Evolutionary conservation across 2,113 vertebrate species (phyloP).

Genomic region (Lamprologus ornatipinnis): DNA sequence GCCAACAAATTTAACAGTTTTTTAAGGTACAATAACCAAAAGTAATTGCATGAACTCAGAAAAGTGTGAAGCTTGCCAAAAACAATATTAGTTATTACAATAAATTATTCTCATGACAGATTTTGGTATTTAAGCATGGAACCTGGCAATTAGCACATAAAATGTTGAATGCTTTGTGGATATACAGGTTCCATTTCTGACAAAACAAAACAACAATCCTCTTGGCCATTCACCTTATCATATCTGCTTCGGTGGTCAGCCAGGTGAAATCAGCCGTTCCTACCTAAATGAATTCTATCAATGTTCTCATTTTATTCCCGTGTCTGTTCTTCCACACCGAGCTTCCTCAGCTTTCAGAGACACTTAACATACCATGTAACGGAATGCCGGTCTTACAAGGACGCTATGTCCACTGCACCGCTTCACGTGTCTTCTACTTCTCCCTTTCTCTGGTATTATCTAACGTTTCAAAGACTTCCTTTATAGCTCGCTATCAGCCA

Average conservation of each 20-base stretch:
- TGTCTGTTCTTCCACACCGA: not conserved
- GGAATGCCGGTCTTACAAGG: slow-evolving; percentile 23
- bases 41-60: not conserved
- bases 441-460: slow-evolving; percentile 62
- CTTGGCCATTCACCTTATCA: not conserved
- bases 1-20: not conserved
- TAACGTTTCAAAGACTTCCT: slow-evolving; percentile 73
- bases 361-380: slow-evolving; percentile 45
- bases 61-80: not conserved
- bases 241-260: not conserved
- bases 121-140: not conserved
- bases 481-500: slow-evolving; percentile 70
- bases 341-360: not conserved
- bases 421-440: slow-evolving; percentile 41
- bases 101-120: not conserved
- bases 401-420: slow-evolving; percentile 31
- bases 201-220: not conserved
- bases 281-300: not conserved
- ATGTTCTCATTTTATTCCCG: not conserved
- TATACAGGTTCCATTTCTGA: not conserved
- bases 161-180: not conserved
- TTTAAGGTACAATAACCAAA: not conserved
- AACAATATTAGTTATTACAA: not conserved
- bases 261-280: not conserved
- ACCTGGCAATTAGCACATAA: not conserved